Conservation (phyloP, 2,113 vertebrate genomes). For the Tachysurus fulvidraco region DNA sequence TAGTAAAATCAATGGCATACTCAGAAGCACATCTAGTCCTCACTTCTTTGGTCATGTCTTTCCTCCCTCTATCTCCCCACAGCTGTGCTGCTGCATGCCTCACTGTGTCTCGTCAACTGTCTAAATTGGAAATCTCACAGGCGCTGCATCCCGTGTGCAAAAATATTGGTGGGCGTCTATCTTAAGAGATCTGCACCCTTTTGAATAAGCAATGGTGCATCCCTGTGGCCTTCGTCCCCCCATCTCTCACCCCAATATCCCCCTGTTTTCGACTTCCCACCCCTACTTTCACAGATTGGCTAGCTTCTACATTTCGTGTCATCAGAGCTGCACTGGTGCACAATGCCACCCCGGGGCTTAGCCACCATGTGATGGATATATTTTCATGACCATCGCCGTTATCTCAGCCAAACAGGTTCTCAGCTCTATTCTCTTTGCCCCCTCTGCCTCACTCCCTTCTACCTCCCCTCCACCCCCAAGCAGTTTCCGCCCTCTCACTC, state of each 20-base stretch:
- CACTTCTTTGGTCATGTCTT: slow-evolving; percentile 47
- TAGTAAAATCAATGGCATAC: slow-evolving; percentile 40
- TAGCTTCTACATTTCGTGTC: slow-evolving; percentile 52
- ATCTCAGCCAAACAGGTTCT: slow-evolving; percentile 78
- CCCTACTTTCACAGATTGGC: slow-evolving; percentile 40
- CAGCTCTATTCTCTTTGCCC: slow-evolving; percentile 72
- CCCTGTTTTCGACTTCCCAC: slow-evolving; percentile 33
- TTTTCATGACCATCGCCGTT: slow-evolving; percentile 77
- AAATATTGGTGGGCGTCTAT: slow-evolving; percentile 68
- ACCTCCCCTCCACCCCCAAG: slow-evolving; percentile 47
- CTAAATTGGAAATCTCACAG: slow-evolving; percentile 68
- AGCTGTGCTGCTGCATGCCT: slow-evolving; percentile 2
- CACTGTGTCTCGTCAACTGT: slow-evolving; percentile 32
- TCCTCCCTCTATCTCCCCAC: slow-evolving; percentile 6
- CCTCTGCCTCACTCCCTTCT: slow-evolving; percentile 60
- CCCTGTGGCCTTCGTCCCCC: slow-evolving; percentile 59
- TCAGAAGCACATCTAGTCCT: slow-evolving; percentile 39
- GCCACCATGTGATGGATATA: slow-evolving; percentile 78
- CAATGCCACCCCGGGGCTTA: slow-evolving; percentile 72
- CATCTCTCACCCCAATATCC: slow-evolving; percentile 51
- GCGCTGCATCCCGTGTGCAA: slow-evolving; percentile 17
- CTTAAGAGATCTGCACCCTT: slow-evolving; percentile 68
- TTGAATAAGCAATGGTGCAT: slow-evolving; percentile 76
- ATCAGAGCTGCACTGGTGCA: slow-evolving; percentile 60
- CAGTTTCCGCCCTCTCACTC: slow-evolving; percentile 37